Percentiles rank a stretch among this genome's conserved stretches.
Conservation (phyloP, 2,888 invertebrate species). For the Nomada lathburiana region DNA sequence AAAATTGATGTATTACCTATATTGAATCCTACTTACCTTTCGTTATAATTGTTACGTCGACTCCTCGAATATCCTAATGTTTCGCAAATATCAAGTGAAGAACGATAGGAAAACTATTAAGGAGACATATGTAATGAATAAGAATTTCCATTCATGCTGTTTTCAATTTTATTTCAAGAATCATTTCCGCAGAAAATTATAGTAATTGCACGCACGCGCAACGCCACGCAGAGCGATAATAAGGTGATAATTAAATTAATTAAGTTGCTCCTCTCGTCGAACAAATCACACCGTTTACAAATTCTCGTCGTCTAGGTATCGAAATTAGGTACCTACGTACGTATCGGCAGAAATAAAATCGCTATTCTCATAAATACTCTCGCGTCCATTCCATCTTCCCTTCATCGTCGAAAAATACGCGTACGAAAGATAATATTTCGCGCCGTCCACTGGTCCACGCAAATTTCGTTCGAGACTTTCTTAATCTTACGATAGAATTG, state of each 20-base stretch:
- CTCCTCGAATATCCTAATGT: not conserved
- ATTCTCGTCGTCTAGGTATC: constrained; percentile 48
- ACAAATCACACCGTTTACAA: constrained; percentile 59
- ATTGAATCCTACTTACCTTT: no score
- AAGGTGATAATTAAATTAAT: constrained; percentile 66
- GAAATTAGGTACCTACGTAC: constrained; percentile 42
- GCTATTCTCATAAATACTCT: constrained; percentile 17
- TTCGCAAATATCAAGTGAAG: not conserved
- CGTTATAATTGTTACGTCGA: no score
- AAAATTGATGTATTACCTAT: no score
- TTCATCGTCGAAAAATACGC: not conserved
- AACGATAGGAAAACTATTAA: no score
- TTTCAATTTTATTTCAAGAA: constrained; percentile 68
- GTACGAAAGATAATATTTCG: constrained; percentile 15
- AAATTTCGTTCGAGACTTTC: constrained; percentile 8
- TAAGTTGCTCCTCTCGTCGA: constrained; percentile 56
- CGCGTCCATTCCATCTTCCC: not conserved
- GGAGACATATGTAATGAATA: not conserved
- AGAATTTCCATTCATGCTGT: constrained; percentile 16
- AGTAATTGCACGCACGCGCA: constrained; percentile 56
- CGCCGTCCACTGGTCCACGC: not conserved
- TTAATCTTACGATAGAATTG: not conserved
- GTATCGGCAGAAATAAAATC: constrained; percentile 41
- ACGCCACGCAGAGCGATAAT: constrained; percentile 50
- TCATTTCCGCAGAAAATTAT: constrained; percentile 67